phyloP scores from a whole-genome alignment of 1,140 invertebrate species.

The Papilio helenus region DNA sequence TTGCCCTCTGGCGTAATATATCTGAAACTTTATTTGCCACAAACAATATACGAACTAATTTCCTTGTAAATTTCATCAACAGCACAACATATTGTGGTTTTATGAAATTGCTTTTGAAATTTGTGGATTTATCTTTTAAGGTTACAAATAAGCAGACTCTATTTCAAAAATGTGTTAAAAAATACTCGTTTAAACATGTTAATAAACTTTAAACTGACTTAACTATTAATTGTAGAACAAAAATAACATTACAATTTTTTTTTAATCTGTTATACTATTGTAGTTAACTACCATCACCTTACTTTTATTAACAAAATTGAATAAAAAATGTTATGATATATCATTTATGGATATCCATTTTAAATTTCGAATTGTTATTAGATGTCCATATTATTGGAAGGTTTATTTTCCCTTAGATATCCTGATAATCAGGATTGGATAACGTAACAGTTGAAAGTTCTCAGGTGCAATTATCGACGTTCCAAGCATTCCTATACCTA shows the following conservation, averaged over 20 bases:
- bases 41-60: constrained; percentile 32
- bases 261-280: too few species aligned
- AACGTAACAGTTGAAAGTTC: constrained; percentile 24
- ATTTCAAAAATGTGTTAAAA: too few species aligned
- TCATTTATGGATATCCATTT: background rate
- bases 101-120: background rate
- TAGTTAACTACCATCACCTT: background rate
- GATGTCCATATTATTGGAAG: background rate
- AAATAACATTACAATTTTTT: too few species aligned
- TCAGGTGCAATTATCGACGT: constrained; percentile 26
- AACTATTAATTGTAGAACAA: too few species aligned
- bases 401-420: background rate
- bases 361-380: background rate
- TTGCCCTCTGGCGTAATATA: constrained; percentile 29
- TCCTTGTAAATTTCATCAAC: constrained; percentile 31
- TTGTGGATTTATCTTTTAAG: too few species aligned
- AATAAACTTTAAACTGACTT: too few species aligned
- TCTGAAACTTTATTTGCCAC: constrained; percentile 31
- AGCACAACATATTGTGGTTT: constrained; percentile 7
- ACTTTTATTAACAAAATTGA: background rate
- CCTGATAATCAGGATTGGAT: background rate
- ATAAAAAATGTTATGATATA: background rate
- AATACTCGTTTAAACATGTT: too few species aligned
- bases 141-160: too few species aligned
- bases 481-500: constrained; percentile 17